Percentiles rank a stretch among this genome's conserved stretches.
Evolutionary conservation across 2,888 invertebrate genomes (phyloP).

Genomic region (Apamea anceps): DNA sequence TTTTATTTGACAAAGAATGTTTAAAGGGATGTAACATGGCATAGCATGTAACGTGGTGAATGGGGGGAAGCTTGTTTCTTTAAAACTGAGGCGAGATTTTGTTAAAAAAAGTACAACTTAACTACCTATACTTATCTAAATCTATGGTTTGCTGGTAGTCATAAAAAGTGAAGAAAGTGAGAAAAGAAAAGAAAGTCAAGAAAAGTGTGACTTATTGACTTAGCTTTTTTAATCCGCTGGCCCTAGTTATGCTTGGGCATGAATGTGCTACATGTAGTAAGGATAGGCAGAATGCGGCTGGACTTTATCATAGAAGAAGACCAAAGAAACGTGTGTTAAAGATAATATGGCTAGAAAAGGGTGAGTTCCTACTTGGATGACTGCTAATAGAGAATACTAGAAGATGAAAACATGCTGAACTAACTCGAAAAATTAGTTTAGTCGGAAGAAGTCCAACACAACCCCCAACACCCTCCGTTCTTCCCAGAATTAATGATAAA

Average conservation of each 20-base stretch:
- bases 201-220: too few relatives aligned
- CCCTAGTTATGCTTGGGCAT: background rate
- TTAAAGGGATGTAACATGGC: background rate
- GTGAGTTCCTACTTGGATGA: background rate
- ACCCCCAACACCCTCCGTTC: background rate
- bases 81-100: background rate
- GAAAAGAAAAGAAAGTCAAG: too few relatives aligned
- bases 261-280: background rate
- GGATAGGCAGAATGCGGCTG: background rate
- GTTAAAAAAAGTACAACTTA: too few relatives aligned
- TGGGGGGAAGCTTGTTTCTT: background rate
- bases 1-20: conserved; percentile 31
- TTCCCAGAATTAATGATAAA: background rate
- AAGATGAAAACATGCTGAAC: background rate
- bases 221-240: too few relatives aligned
- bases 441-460: background rate
- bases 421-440: background rate
- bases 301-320: background rate
- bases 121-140: too few relatives aligned
- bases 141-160: too few relatives aligned
- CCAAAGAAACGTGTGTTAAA: background rate
- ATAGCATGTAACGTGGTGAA: too few relatives aligned
- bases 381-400: background rate
- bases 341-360: background rate
- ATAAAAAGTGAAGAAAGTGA: too few relatives aligned